Evolutionary conservation across 2,797 vertebrate genomes (phyloP), one percentile per base, ranked within the genome.

Genomic region (Mormyrops attenuatus): DNA sequence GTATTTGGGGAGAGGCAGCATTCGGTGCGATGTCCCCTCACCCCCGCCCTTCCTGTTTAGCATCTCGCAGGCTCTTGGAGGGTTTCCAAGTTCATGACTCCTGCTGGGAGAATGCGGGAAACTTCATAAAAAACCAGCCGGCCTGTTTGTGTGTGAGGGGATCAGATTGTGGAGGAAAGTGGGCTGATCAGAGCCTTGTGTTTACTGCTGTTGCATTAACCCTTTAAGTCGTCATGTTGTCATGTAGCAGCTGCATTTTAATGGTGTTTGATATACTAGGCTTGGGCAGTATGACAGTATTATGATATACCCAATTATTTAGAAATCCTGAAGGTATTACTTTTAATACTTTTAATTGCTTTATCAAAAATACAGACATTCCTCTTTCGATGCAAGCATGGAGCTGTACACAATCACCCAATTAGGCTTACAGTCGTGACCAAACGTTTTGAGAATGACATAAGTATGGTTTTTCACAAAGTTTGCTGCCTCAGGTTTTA

Each of bases 21-120:
- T 22, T 80, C 73, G 26, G 38, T 34, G n/a, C 34, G 26, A 63
- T 80, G 87, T 77, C 50, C 4, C 55, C 90, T 90, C 80, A 66
- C 53, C 50, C 53, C 49, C 50, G 13, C 73, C 73, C 89, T 91
- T 91, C 90, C 90, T 91, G 90, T 91, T 89, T 91, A 52, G 88
- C 38, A 49, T 88, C 49, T n/a, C 47, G 7, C 30, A 49, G 20
- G 77, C 52, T 50, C 41, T 6, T 69, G 88, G 38, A 84, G 50
- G 15, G 17, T 47, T 89, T 85, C 88, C 77, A 85, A 89, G 52
- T 85, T 89, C 80, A 63, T 34, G 80, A 63, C 80, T 85, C n/a
- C 41, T 63, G 52, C 41, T 2, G n/a, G 20, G 52, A 11, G 9
- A 60, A 50, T 82, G n/a, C 53, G 38, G 30, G 30, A 73, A 69